These are phyloP conservation scores for Geococcyx californianus DNA, from an alignment of 2,113 vertebrate genomes.

Conservation along the genomic window DNA sequence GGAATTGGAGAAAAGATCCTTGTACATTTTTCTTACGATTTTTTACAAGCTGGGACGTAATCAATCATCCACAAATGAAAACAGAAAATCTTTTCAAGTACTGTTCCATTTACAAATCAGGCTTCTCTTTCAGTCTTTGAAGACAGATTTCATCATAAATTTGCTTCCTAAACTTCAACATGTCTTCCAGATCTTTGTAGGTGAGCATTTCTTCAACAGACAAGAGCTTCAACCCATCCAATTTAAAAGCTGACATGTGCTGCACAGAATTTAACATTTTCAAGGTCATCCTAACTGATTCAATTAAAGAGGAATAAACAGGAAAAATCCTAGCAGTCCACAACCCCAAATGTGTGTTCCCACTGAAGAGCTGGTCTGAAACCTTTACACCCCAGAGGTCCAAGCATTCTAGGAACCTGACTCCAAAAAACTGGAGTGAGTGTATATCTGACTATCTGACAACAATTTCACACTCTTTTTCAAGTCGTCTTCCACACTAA, in stretches of 20 bases:
- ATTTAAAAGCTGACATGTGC: conserved; percentile 28
- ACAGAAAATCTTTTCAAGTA: background rate
- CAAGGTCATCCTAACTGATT: conserved; percentile 79
- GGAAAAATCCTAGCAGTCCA: conserved; percentile 91
- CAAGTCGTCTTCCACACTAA: conserved; percentile 80
- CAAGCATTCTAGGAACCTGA: conserved; percentile 75
- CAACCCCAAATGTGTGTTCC: conserved; percentile 68
- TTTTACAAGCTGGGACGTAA: conserved; percentile 3
- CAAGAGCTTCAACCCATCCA: conserved; percentile 67
- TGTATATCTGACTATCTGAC: conserved; percentile 52
- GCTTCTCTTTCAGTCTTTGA: conserved; percentile 30
- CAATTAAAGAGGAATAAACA: conserved; percentile 74
- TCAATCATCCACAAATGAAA: background rate
- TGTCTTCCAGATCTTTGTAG: conserved; percentile 85
- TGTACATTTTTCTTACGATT: background rate
- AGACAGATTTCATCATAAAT: conserved; percentile 79
- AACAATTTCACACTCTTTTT: conserved; percentile 76
- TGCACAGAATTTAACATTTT: conserved; percentile 80
- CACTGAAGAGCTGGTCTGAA: conserved; percentile 76
- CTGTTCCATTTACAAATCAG: background rate
- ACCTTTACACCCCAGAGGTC: conserved; percentile 76
- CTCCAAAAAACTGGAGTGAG: conserved; percentile 77
- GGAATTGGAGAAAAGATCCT: background rate
- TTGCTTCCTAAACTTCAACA: conserved; percentile 84
- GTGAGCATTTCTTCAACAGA: conserved; percentile 88